phyloP scores from a whole-genome alignment of 2,797 vertebrate species.

The Lagodon rhomboides region DNA sequence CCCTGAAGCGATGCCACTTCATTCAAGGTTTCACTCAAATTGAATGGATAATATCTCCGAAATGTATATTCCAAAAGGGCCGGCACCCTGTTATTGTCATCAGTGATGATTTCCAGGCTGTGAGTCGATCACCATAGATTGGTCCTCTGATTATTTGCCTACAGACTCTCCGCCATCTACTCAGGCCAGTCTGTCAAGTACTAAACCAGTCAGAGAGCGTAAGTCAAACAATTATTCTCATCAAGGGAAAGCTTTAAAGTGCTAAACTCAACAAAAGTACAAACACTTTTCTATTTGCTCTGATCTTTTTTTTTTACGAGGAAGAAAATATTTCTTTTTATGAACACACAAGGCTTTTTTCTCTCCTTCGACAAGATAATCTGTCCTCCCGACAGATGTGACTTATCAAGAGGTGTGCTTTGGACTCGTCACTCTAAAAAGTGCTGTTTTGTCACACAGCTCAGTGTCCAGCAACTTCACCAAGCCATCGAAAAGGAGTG shows the following conservation, averaged over 20 bases:
- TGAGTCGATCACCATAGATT: constrained; percentile 21
- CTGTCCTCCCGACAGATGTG: no score
- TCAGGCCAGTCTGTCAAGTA: constrained; percentile 15
- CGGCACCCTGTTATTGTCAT: constrained; percentile 25
- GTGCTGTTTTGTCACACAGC: no score
- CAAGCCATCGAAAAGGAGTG: no score
- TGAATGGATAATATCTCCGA: constrained; percentile 31
- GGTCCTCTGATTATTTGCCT: constrained; percentile 7
- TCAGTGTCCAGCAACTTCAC: no score
- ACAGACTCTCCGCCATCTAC: not conserved
- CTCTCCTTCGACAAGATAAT: no score
- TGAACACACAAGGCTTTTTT: no score
- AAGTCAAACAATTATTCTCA: not conserved
- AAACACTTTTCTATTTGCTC: no score
- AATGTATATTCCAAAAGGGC: constrained; percentile 29
- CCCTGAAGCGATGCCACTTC: constrained; percentile 38
- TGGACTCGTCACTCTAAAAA: no score
- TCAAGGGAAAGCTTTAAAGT: constrained; percentile 17
- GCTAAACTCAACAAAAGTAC: not conserved
- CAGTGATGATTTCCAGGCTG: constrained; percentile 22
- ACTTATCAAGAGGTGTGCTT: no score
- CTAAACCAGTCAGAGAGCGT: constrained; percentile 10
- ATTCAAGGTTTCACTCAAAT: constrained; percentile 40
- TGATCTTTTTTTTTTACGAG: no score
- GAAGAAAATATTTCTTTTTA: no score